phyloP scores from a whole-genome alignment of 2,888 invertebrate genomes.

The Lithosia quadra region DNA sequence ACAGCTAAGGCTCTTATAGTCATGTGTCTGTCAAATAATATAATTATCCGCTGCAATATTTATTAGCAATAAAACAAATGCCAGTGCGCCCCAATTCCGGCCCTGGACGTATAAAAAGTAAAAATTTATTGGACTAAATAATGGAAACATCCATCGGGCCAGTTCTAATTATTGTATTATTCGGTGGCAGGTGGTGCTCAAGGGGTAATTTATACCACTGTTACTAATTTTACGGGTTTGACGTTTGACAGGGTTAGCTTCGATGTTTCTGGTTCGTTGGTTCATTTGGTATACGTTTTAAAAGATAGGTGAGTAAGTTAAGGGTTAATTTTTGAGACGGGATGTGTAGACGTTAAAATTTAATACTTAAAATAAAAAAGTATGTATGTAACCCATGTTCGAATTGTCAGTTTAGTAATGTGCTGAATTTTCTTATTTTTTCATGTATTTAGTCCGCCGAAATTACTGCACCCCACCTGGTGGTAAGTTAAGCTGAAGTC shows the following conservation, averaged over 20 bases:
- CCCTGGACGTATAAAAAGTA: conserved; percentile 47
- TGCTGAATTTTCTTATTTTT: too few species aligned
- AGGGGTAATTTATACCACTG: conserved; percentile 74
- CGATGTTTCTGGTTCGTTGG: conserved; percentile 27
- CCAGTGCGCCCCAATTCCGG: conserved; percentile 42
- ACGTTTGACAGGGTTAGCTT: conserved; percentile 58
- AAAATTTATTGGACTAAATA: conserved; percentile 54
- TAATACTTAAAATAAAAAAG: too few species aligned
- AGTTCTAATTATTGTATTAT: conserved; percentile 69
- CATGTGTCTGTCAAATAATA: conserved; percentile 13
- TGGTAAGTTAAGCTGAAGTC: too few species aligned
- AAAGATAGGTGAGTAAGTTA: conserved; percentile 5
- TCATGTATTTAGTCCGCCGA: too few species aligned
- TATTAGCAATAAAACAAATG: conserved; percentile 55
- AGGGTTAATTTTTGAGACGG: conserved; percentile 10
- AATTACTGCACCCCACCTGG: too few species aligned
- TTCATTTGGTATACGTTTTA: conserved; percentile 12
- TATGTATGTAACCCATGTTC: too few species aligned
- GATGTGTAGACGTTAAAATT: not conserved
- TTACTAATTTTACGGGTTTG: conserved; percentile 72
- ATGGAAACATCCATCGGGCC: conserved; percentile 48
- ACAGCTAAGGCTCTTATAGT: not conserved
- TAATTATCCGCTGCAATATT: conserved; percentile 16
- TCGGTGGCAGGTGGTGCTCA: conserved; percentile 73
- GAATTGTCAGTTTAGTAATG: too few species aligned